Evolutionary conservation across 1,140 invertebrate species (phyloP).

Genomic region (Drosophila pseudoananassae): DNA sequence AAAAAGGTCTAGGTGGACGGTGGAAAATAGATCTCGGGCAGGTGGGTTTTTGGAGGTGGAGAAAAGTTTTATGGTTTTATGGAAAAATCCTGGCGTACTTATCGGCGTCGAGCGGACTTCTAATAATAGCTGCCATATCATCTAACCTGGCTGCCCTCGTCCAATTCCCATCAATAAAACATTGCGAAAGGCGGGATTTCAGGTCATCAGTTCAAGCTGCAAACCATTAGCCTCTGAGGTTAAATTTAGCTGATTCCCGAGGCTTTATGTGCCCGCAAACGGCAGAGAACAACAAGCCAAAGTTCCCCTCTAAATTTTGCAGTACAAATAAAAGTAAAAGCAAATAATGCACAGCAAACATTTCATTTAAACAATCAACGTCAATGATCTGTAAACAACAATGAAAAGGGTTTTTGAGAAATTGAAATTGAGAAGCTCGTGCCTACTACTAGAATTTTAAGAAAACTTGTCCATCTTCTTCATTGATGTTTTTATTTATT

Average conservation of each 20-base stretch:
- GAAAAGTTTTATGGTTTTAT: conserved; percentile 19
- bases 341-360: conserved; percentile 80
- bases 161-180: conserved; percentile 70
- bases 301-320: conserved; percentile 30
- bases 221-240: conserved; percentile 13
- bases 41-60: neutral
- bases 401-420: conserved; percentile 79
- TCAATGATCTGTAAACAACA: conserved; percentile 83
- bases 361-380: conserved; percentile 83
- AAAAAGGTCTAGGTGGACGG: conserved; percentile 22
- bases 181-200: conserved; percentile 43
- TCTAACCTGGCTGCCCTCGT: conserved; percentile 27
- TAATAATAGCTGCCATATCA: conserved; percentile 35
- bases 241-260: conserved; percentile 68
- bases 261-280: conserved; percentile 60
- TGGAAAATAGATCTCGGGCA: conserved; percentile 38
- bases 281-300: conserved; percentile 28
- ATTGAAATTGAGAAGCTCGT: no score
- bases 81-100: conserved; percentile 14
- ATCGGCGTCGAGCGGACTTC: conserved; percentile 11
- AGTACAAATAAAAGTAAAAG: conserved; percentile 66
- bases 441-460: no score
- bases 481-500: no score
- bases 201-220: conserved; percentile 48
- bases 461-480: no score